Evolutionary conservation across 2,888 invertebrate species (phyloP).

Genomic region (Diabrotica balteata): DNA sequence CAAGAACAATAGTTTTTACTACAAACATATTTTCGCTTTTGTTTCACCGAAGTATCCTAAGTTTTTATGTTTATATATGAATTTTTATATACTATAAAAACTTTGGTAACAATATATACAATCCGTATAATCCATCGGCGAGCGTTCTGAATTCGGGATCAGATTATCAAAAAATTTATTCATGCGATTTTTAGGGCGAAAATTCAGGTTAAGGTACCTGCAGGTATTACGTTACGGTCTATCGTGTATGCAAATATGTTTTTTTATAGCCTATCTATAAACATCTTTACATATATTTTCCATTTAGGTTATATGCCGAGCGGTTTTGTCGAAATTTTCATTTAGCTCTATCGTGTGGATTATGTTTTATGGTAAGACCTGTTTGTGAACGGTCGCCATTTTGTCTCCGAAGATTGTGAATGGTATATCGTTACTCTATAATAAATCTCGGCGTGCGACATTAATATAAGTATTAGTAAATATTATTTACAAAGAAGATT

Average conservation of each 20-base stretch:
- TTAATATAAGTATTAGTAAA: too few species aligned
- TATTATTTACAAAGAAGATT: too few species aligned
- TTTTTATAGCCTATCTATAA: conserved; percentile 26
- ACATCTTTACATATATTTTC: conserved; percentile 30
- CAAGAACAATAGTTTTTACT: too few species aligned
- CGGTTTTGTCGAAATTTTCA: conserved; percentile 16
- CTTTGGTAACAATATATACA: too few species aligned
- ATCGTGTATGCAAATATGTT: conserved; percentile 22
- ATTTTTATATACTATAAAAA: too few species aligned
- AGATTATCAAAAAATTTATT: conserved; percentile 25
- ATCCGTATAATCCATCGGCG: background rate
- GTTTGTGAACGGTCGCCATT: background rate
- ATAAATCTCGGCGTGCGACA: too few species aligned
- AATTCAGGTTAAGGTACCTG: conserved; percentile 25
- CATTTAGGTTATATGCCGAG: conserved; percentile 18
- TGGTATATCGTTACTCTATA: too few species aligned
- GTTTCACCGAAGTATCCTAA: too few species aligned
- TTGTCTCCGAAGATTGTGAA: too few species aligned
- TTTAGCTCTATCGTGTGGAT: conserved; percentile 23
- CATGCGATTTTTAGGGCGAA: conserved; percentile 16
- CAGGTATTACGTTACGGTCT: conserved; percentile 22
- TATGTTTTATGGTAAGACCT: conserved; percentile 12
- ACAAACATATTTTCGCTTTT: too few species aligned
- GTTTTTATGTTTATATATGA: too few species aligned
- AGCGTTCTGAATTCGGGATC: background rate